Evolutionary conservation across 2,113 vertebrate genomes (phyloP), one percentile per base, ranked within the genome.

Genomic region (Microcebus jonahi): DNA sequence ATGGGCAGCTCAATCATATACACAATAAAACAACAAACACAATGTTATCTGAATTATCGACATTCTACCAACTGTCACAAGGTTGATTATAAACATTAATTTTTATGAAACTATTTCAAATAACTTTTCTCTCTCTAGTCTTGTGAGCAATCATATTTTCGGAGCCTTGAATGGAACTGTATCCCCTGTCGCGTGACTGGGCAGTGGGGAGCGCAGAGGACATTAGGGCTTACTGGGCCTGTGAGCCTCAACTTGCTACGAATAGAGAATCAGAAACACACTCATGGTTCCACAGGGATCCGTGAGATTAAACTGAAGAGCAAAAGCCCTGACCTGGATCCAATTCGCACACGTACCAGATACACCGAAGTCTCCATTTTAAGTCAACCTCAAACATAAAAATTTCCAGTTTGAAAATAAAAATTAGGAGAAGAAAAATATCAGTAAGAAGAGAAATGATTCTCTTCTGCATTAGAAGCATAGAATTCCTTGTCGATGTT

Each of bases 81-180:
- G 50, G 57, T 39, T 89, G 87, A 79, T 81, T 80, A 75, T 23
- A 88, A 92, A 50, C 36, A 65, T 87, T 45, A 48, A 76, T 73
- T 79, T 88, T 70, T 55, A 91, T 92, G 70, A 91, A 70, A 87
- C 83, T 55, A 84, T 84, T 93, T 84, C 75, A 79, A 76, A 81
- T 53, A 70, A 4, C 21, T 70, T 81, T 85, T 61, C 25, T 75
- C 85, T 55, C 67, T 91, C 36, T 63, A 34, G n/a, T 68, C n/a
- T 86, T 70, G 18, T 55, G 76, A 80, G 25, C 11, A n/a, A 53
- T 76, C n/a, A 8, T 25, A 65, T 48, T 80, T 89, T 61, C 15
- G 10, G 67, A 61, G 18, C 31, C n/a, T 59, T 0, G 0, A 17
- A 8, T 11, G 45, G 81, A 39, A 65, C 42, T 1, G 57, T 83